Conservation (phyloP, 2,113 vertebrate species). For the Malurus alboscapulatus region DNA sequence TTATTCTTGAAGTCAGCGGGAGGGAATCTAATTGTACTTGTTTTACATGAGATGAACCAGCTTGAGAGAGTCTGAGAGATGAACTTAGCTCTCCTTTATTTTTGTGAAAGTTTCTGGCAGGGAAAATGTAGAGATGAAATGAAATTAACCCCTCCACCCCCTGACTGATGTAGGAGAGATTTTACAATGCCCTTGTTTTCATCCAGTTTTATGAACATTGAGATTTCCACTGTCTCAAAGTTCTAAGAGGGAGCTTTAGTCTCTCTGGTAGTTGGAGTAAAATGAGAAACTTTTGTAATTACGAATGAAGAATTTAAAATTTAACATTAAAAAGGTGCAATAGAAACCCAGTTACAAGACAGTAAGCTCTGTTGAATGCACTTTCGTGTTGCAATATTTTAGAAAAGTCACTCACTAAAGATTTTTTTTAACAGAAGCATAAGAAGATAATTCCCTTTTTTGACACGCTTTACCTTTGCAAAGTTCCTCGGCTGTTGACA, state of each 20-base stretch:
- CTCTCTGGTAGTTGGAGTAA: neutral
- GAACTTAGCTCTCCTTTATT: neutral
- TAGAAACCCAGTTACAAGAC: neutral
- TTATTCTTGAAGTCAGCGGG: neutral
- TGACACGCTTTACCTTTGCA: constrained; percentile 43
- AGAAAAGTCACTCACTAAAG: neutral
- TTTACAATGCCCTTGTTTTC: neutral
- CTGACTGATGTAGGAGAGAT: rapidly evolving
- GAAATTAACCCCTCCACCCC: neutral
- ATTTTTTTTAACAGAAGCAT: neutral
- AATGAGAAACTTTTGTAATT: neutral
- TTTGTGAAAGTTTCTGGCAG: neutral
- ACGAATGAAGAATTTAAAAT: neutral
- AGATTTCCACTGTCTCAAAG: neutral
- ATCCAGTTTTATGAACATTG: neutral
- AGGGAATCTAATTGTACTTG: neutral
- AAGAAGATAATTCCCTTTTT: constrained; percentile 11
- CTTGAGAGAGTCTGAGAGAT: neutral
- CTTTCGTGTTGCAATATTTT: neutral
- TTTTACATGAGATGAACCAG: neutral
- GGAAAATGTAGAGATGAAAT: neutral
- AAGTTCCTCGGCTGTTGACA: constrained; percentile 46
- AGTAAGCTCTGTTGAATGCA: neutral
- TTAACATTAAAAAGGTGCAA: neutral
- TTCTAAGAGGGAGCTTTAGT: neutral